These are phyloP conservation scores for Tiphia femorata DNA, from an alignment of 2,888 invertebrate species.

Conservation along the genomic window DNA sequence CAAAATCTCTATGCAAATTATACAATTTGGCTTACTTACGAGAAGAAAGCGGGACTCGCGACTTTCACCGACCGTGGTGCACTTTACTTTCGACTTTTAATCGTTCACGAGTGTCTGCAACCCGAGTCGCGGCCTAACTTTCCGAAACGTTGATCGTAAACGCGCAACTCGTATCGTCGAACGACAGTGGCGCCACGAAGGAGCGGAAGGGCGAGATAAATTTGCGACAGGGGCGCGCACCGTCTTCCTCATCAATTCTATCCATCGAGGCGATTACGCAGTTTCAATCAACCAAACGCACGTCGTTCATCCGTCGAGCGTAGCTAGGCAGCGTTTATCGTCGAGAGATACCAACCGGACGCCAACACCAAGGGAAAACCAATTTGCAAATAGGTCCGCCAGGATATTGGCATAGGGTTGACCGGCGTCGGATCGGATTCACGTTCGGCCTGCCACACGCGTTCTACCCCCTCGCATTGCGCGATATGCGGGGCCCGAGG, in stretches of 20 bases:
- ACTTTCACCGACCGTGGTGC: too few species aligned
- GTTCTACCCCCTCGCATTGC: constrained; percentile 6
- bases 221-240: constrained; percentile 15
- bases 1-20: too few species aligned
- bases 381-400: constrained; percentile 66
- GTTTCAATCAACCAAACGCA: constrained; percentile 60
- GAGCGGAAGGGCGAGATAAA: constrained; percentile 26
- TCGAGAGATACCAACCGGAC: constrained; percentile 28
- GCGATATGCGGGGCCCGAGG: constrained; percentile 32
- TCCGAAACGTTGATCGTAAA: too few species aligned
- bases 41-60: too few species aligned
- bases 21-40: too few species aligned
- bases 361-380: constrained; percentile 54
- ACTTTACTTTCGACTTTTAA: too few species aligned
- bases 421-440: constrained; percentile 51
- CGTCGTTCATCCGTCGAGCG: constrained; percentile 51
- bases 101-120: too few species aligned
- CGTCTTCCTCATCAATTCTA: constrained; percentile 46
- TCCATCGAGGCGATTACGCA: constrained; percentile 42
- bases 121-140: too few species aligned
- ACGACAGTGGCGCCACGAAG: constrained; percentile 16
- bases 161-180: constrained; percentile 2
- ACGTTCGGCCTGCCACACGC: constrained; percentile 34
- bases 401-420: constrained; percentile 30
- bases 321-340: constrained; percentile 58